Evolutionary conservation across 2,797 vertebrate genomes (phyloP).

Genomic region (Mus caroli): DNA sequence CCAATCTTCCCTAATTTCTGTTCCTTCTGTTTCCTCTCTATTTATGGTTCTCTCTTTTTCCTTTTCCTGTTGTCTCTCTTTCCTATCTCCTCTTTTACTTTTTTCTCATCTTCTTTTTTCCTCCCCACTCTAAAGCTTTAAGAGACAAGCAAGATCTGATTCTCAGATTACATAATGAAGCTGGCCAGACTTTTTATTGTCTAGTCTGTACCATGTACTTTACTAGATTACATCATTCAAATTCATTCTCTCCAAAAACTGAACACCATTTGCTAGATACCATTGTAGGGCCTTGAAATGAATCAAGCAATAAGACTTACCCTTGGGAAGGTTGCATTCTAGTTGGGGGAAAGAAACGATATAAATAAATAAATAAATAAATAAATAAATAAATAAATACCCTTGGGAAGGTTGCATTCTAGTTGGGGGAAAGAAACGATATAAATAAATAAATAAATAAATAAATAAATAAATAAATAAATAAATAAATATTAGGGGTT

Average conservation of each 20-base stretch:
- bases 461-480: background rate
- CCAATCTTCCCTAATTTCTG: background rate
- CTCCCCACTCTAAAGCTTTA: background rate
- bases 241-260: background rate
- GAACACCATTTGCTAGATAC: background rate
- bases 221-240: background rate
- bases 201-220: background rate
- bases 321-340: background rate
- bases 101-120: background rate
- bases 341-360: background rate
- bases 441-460: background rate
- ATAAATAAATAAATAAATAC: background rate
- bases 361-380: background rate
- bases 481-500: background rate
- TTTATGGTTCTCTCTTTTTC: background rate
- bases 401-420: background rate
- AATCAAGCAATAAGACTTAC: conserved; percentile 2
- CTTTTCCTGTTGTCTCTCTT: background rate
- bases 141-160: background rate
- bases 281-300: background rate
- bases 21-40: background rate
- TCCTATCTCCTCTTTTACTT: background rate
- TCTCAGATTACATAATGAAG: background rate
- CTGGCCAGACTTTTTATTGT: background rate
- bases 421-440: background rate